phyloP scores from a whole-genome alignment of 2,113 vertebrate genomes.

The Stomatorhinus ivindoensis region DNA sequence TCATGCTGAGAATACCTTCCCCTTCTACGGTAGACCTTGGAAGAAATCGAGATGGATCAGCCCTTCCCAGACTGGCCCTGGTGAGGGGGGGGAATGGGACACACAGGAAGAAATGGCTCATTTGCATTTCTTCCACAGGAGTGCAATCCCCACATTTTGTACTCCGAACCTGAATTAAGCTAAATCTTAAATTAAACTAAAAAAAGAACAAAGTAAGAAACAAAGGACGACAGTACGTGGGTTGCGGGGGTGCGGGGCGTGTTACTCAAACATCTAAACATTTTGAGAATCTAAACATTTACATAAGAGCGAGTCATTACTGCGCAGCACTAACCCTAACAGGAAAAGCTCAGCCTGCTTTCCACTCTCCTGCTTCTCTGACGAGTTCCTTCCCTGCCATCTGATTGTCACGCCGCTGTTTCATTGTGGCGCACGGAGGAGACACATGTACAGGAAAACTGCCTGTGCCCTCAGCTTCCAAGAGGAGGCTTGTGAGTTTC shows the following conservation, averaged over 20 bases:
- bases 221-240: not conserved
- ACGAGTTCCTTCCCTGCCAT: not conserved
- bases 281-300: not conserved
- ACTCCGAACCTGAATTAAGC: not conserved
- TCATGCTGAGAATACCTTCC: not conserved
- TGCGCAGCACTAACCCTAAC: not conserved
- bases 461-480: not conserved
- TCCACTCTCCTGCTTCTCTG: not conserved
- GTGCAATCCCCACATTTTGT: not conserved
- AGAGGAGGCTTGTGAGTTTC: not conserved
- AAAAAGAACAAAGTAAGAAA: not conserved
- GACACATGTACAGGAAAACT: not conserved
- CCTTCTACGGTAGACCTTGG: not conserved
- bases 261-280: not conserved
- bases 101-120: not conserved
- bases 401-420: not conserved
- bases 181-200: too few species aligned
- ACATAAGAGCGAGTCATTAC: not conserved
- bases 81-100: not conserved
- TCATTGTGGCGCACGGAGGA: not conserved
- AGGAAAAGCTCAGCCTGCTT: not conserved
- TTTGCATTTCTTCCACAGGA: not conserved
- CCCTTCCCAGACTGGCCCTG: not conserved
- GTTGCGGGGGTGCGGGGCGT: not conserved
- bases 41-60: not conserved